These are phyloP conservation scores for Aldrovandia affinis DNA, from an alignment of 2,797 vertebrate species.

Conservation along the genomic window DNA sequence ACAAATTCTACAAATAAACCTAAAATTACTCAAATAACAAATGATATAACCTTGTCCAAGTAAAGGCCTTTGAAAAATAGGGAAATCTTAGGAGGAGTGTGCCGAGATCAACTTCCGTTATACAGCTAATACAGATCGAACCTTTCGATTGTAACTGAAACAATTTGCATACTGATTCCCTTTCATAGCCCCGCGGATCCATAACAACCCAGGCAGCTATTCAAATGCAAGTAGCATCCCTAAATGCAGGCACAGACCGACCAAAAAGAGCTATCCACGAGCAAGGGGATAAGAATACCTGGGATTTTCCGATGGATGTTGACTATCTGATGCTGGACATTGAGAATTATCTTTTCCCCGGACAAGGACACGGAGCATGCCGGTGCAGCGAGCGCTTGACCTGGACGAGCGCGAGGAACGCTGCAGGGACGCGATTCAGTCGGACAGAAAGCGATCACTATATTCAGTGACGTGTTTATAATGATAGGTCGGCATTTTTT, in stretches of 20 bases:
- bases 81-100: conserved; percentile 79
- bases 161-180: conserved; percentile 99
- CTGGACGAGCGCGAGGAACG: conserved; percentile 46
- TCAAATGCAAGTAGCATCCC: conserved; percentile 89
- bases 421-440: not conserved
- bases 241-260: conserved; percentile 80
- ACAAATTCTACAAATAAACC: not conserved
- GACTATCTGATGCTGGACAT: conserved; percentile 72
- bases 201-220: conserved; percentile 91
- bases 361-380: conserved; percentile 70
- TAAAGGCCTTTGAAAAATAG: conserved; percentile 61
- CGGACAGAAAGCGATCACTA: not conserved
- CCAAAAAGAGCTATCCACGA: conserved; percentile 65
- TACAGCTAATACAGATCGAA: conserved; percentile 89
- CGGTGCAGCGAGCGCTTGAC: conserved; percentile 58
- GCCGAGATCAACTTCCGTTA: conserved; percentile 87
- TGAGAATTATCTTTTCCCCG: conserved; percentile 71
- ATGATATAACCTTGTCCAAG: conserved; percentile 56
- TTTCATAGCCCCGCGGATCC: conserved; percentile 85
- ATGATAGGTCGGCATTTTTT: not conserved
- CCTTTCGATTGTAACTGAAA: conserved; percentile 99
- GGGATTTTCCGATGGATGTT: conserved; percentile 69
- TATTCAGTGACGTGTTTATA: not conserved
- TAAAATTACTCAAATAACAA: conserved; percentile 57
- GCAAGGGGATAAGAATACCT: conserved; percentile 61